These are phyloP conservation scores for Philypnodon macrostomus DNA, from an alignment of 2,797 vertebrate genomes.

Conservation along the genomic window DNA sequence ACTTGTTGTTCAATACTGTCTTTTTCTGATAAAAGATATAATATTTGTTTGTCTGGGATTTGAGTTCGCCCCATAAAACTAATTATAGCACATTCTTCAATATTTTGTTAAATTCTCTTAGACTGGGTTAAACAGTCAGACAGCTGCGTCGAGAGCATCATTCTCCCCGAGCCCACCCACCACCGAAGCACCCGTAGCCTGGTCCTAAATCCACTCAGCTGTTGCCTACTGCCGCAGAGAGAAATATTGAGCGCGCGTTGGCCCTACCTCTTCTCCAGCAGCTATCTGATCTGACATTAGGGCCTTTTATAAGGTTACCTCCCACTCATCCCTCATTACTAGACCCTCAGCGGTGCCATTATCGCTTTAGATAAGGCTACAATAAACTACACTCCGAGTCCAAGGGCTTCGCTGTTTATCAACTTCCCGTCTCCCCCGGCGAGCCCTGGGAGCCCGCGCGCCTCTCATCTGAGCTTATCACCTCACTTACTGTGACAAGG, in stretches of 20 bases:
- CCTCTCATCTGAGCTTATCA: constrained; percentile 25
- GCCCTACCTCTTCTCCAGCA: constrained; percentile 14
- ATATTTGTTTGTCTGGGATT: too few relatives aligned
- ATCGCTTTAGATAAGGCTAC: constrained; percentile 56
- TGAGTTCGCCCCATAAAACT: too few relatives aligned
- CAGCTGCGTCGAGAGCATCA: not conserved
- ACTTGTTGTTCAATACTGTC: too few relatives aligned
- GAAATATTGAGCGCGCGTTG: constrained; percentile 23
- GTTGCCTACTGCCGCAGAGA: constrained; percentile 13
- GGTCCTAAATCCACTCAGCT: constrained; percentile 8
- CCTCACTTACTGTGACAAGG: constrained; percentile 18
- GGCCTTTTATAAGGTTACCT: constrained; percentile 57
- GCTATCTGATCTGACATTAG: constrained; percentile 53
- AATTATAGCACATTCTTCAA: too few relatives aligned
- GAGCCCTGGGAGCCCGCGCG: constrained; percentile 6
- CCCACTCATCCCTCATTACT: constrained; percentile 53
- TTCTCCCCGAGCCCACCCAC: not conserved
- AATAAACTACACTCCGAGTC: constrained; percentile 50
- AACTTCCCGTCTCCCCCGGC: constrained; percentile 20
- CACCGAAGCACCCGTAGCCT: not conserved
- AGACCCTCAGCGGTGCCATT: constrained; percentile 47
- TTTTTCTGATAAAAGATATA: too few relatives aligned
- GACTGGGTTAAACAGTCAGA: not conserved
- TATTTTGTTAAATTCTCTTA: not conserved
- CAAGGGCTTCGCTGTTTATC: constrained; percentile 40